A percentile compares a stretch with the other conserved stretches of the same genome.
phyloP scores from a whole-genome alignment of 2,888 invertebrate species.

The Stramonita haemastoma region DNA sequence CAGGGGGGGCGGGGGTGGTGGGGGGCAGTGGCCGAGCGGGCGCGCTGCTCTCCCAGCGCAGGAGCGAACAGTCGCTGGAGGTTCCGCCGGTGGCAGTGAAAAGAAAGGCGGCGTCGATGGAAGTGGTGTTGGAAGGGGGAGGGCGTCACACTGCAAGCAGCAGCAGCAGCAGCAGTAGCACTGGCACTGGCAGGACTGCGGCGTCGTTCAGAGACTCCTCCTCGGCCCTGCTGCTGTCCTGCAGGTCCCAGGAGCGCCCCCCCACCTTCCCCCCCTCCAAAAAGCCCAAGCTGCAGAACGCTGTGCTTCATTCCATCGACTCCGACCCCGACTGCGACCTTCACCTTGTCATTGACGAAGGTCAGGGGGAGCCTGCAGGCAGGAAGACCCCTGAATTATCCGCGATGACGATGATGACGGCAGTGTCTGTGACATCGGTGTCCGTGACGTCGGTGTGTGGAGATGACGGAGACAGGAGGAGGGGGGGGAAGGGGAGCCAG shows the following conservation, averaged over 20 bases:
- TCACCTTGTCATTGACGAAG: slow-evolving; percentile 49
- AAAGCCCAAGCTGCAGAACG: slow-evolving; percentile 37
- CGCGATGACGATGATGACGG: too few species aligned
- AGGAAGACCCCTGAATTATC: slow-evolving; percentile 19
- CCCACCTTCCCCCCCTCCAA: background rate
- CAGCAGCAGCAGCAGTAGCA: too few species aligned
- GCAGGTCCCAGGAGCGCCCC: background rate
- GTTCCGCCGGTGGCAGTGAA: background rate
- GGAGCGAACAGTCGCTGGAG: background rate
- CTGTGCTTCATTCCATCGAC: slow-evolving; percentile 30
- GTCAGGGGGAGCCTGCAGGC: slow-evolving; percentile 2
- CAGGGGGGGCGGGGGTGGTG: background rate
- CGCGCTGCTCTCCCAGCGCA: slow-evolving; percentile 24
- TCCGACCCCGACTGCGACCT: slow-evolving; percentile 42
- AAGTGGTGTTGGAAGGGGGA: background rate
- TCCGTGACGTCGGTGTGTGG: background rate
- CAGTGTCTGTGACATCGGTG: background rate
- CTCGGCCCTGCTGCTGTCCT: too few species aligned
- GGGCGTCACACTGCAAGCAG: background rate
- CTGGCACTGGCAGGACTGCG: too few species aligned
- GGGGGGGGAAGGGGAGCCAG: background rate
- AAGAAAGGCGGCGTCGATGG: background rate
- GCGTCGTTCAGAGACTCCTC: background rate
- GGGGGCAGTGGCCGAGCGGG: slow-evolving; percentile 9
- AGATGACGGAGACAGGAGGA: background rate